These are phyloP conservation scores for Python bivittatus DNA, from an alignment of 2,113 vertebrate species.

Conservation along the genomic window DNA sequence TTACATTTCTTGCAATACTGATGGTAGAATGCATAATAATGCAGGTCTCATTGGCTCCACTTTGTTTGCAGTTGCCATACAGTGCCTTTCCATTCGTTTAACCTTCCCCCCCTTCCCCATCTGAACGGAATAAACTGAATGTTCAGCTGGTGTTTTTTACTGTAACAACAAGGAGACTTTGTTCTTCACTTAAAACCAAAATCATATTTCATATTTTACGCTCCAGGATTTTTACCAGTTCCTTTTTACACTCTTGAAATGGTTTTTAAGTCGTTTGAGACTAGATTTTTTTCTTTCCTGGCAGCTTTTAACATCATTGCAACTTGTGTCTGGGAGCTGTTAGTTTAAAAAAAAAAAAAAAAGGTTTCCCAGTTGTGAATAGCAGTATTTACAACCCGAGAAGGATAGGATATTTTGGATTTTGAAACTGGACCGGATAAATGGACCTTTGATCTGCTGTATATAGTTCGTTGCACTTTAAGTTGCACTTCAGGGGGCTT, in stretches of 20 bases:
- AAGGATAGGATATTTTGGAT: conserved; percentile 76
- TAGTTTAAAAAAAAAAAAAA: conserved; percentile 61
- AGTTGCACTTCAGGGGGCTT: conserved; percentile 93
- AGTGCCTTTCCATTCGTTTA: conserved; percentile 98
- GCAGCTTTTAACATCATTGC: conserved; percentile 94
- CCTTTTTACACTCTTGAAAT: conserved; percentile 95
- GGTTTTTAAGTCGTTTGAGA: conserved; percentile 96
- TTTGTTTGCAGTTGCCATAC: conserved; percentile 91
- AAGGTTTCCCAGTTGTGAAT: conserved; percentile 74
- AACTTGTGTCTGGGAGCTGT: conserved; percentile 83
- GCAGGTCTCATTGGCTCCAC: conserved; percentile 88
- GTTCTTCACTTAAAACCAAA: conserved; percentile 95
- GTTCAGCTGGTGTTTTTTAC: conserved; percentile 96
- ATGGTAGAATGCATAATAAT: conserved; percentile 72
- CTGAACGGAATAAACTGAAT: conserved; percentile 85
- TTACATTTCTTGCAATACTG: conserved; percentile 93
- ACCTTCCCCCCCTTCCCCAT: conserved; percentile 61
- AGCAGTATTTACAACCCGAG: conserved; percentile 72
- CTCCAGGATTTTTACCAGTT: conserved; percentile 97
- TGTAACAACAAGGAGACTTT: conserved; percentile 92
- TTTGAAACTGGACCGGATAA: conserved; percentile 81
- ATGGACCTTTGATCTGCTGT: conserved; percentile 82
- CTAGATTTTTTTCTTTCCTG: conserved; percentile 80
- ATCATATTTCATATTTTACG: conserved; percentile 99
- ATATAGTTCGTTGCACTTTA: conserved; percentile 97